These are phyloP conservation scores for Phataginus tetradactyla DNA, from an alignment of 2,797 vertebrate species.

Conservation along the genomic window DNA sequence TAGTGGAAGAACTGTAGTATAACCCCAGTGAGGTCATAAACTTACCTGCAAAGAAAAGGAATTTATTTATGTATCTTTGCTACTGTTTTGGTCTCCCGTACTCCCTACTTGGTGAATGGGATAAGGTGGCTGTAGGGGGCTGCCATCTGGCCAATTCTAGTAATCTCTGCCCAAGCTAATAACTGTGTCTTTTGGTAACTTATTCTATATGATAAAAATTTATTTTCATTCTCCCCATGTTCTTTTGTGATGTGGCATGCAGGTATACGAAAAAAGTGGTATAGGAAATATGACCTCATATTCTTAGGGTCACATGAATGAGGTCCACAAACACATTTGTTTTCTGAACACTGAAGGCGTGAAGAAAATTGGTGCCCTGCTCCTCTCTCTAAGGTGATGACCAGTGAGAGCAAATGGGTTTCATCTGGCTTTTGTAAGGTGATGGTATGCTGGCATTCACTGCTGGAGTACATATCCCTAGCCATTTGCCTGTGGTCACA, in stretches of 20 bases:
- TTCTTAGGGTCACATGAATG: too few relatives aligned
- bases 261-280: not conserved
- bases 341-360: not conserved
- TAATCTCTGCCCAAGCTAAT: not conserved
- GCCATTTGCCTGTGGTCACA: not conserved
- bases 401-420: not conserved
- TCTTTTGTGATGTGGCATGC: not conserved
- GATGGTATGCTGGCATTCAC: not conserved
- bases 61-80: not conserved
- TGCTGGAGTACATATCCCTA: not conserved
- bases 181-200: not conserved
- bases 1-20: not conserved
- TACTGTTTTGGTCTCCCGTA: not conserved
- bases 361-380: not conserved
- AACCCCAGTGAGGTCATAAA: not conserved
- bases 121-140: rapidly evolving
- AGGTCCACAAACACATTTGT: not conserved
- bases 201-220: not conserved
- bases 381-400: not conserved
- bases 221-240: not conserved
- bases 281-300: not conserved
- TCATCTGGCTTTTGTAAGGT: not conserved
- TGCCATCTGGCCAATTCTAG: not conserved
- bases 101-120: not conserved
- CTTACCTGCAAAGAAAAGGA: not conserved